Conservation (phyloP, 2,797 vertebrate genomes). For the Rhabdophis nuchalis region DNA sequence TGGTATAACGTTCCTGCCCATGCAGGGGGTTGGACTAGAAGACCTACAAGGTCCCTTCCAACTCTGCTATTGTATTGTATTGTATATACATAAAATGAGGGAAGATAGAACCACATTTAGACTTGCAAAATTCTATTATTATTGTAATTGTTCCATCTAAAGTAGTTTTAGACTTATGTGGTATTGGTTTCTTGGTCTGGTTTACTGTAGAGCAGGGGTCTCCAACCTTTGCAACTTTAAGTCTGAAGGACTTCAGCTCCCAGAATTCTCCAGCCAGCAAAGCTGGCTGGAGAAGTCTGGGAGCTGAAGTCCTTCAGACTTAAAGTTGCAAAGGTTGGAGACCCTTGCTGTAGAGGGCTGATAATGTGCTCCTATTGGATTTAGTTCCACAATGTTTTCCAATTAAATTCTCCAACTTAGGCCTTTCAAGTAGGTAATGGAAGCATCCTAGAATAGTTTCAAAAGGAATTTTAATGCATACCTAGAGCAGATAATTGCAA, state of each 20-base stretch:
- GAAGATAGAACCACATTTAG: background rate
- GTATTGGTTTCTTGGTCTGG: background rate
- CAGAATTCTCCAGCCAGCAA: too few species aligned
- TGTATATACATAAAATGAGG: background rate
- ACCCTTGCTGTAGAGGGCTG: background rate
- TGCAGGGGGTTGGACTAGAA: too few species aligned
- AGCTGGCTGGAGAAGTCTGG: too few species aligned
- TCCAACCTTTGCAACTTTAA: too few species aligned
- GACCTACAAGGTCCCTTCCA: too few species aligned
- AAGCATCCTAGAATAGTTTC: background rate
- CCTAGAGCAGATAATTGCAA: background rate
- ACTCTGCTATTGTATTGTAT: too few species aligned
- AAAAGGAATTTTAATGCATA: background rate
- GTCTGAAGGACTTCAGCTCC: too few species aligned
- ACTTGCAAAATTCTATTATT: background rate
- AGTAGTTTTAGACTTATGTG: background rate
- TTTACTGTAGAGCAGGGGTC: background rate
- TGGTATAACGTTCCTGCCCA: too few species aligned
- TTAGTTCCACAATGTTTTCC: background rate
- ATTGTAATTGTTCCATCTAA: background rate
- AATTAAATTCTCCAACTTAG: background rate
- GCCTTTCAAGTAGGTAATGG: background rate
- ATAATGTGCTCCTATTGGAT: background rate
- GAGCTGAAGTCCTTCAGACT: too few species aligned
- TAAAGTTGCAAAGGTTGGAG: too few species aligned